These are phyloP conservation scores for Eumeta japonica DNA, from an alignment of 1,140 invertebrate species.

Conservation along the genomic window DNA sequence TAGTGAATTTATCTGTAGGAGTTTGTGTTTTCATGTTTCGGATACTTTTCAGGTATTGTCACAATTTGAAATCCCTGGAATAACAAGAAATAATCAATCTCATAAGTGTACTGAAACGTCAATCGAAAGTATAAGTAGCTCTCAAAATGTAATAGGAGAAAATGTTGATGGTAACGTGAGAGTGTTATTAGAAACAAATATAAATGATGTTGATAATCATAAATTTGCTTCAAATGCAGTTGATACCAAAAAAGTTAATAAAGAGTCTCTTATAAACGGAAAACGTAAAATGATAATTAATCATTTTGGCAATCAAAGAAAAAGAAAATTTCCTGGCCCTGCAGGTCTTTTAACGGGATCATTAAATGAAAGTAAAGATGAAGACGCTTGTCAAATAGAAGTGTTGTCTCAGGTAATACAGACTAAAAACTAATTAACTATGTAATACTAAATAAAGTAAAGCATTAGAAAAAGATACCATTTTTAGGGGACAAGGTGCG, in stretches of 20 bases:
- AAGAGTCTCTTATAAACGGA: conserved; percentile 23
- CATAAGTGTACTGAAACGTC: background rate
- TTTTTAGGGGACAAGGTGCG: too few species aligned
- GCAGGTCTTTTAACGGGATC: conserved; percentile 35
- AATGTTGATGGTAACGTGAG: too few species aligned
- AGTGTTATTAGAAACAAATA: background rate
- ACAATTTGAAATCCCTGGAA: conserved; percentile 35
- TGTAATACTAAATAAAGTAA: conserved; percentile 2
- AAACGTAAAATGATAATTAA: conserved; percentile 43
- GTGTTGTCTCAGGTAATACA: conserved; percentile 40
- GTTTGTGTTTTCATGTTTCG: background rate
- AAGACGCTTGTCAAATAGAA: conserved; percentile 32
- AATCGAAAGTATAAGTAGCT: background rate
- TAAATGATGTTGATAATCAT: background rate
- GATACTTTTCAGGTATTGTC: conserved; percentile 32
- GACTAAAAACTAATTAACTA: conserved; percentile 5
- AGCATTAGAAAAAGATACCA: too few species aligned
- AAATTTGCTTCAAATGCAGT: background rate
- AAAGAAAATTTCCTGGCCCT: conserved; percentile 47
- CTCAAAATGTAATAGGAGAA: too few species aligned
- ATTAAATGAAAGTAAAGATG: conserved; percentile 30
- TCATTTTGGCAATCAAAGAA: conserved; percentile 38
- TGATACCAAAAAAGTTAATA: conserved; percentile 5
- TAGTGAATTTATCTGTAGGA: background rate
- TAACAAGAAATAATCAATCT: background rate